Evolutionary conservation across 2,888 invertebrate species (phyloP), one percentile per base, ranked within the genome.

Genomic region (Dicyrtoma fusca): DNA sequence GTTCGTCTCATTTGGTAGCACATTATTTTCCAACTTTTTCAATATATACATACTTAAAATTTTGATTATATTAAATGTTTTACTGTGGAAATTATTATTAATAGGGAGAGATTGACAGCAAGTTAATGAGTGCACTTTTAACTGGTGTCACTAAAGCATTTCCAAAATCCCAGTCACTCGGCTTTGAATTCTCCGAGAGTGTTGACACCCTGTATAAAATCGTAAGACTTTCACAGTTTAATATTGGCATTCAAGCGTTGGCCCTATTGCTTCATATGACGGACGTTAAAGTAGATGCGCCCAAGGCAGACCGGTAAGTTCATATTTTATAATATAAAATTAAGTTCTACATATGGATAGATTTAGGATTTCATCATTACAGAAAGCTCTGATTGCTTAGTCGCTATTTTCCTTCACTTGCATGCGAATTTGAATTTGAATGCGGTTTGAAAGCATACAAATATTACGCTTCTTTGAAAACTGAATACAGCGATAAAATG

Each of bases 61-160:
- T 34, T 34, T 34, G 8, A 34, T 34, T 34, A 34, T 34, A 34
- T 5, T 34, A 34, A 34, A 34, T 34, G 34, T 8, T 34, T 34
- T 34, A 53, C n/a, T n/a, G n/a, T n/a, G n/a, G n/a, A n/a, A n/a
- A n/a, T n/a, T 8, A 34, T 76, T 74, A 72, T 71, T 81, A 80
- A 17, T 72, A 86, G 82, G 92, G 92, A 1, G 91, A 93, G 75
- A 88, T 94, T 0, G 91, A 94, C 81, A 90, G 89, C 80, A 88
- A 91, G 82, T 90, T 94, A 86, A 90, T 95, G 90, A 90, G 90
- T 76, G 91, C 91, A 0, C 87, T 95, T 66, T 84, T 95, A 62
- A 88, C 89, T 75, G 95, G 95, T 0, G 89, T 95, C 5, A 92
- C 92, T 82, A 87, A 92, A 81, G 92, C 94, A 0, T 93, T 90